These are phyloP conservation scores for Synergus itoensis DNA, from an alignment of 2,888 invertebrate species.

Conservation along the genomic window DNA sequence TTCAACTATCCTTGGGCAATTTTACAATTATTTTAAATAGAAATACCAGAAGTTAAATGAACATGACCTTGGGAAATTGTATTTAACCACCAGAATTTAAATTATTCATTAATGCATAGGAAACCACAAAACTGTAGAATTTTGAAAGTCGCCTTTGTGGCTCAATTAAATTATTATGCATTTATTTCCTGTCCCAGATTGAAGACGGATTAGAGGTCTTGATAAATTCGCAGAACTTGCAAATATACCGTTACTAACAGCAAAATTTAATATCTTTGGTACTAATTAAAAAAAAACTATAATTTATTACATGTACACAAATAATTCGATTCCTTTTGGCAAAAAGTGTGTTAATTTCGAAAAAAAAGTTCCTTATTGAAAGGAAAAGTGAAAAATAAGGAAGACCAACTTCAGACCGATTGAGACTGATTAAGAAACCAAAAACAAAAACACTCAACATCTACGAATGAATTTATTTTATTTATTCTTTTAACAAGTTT, in stretches of 20 bases:
- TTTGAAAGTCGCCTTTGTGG: background rate
- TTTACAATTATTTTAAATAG: background rate
- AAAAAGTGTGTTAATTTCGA: no score
- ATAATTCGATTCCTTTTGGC: no score
- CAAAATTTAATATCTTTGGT: background rate
- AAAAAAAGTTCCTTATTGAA: no score
- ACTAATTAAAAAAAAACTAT: background rate
- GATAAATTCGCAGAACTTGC: background rate
- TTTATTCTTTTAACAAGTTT: no score
- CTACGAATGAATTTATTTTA: no score
- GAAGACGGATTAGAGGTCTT: background rate
- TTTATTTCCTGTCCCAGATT: background rate
- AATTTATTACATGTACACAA: no score
- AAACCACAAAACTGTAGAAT: conserved; percentile 23
- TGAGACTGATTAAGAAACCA: no score
- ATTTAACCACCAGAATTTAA: background rate
- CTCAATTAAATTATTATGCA: conserved; percentile 25
- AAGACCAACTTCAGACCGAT: no score
- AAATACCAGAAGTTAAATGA: background rate
- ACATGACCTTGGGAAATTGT: background rate
- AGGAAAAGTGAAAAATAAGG: no score
- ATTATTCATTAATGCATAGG: conserved; percentile 13
- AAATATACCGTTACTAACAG: background rate
- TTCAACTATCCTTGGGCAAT: background rate
- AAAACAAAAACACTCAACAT: no score